These are phyloP conservation scores for Aphidius colemani DNA, from an alignment of 2,888 invertebrate species.

Conservation along the genomic window DNA sequence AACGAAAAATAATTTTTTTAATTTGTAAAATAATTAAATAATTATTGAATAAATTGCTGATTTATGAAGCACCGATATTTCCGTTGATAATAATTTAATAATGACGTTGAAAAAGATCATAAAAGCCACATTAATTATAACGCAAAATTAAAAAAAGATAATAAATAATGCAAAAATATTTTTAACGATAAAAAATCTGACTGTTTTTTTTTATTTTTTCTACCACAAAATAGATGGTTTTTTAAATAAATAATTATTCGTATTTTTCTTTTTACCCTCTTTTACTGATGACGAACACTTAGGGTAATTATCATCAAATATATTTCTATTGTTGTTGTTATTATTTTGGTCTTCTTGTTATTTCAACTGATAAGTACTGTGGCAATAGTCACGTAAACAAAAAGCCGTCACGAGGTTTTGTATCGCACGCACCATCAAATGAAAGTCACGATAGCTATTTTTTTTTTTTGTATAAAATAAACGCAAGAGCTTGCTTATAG, in stretches of 20 bases:
- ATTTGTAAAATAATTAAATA: constrained; percentile 6
- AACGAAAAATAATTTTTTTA: too few species aligned
- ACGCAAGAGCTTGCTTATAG: too few species aligned
- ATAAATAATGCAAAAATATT: too few species aligned
- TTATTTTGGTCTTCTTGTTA: neutral
- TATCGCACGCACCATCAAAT: constrained; percentile 29
- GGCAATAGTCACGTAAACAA: constrained; percentile 15
- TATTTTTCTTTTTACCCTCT: neutral
- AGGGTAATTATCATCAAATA: constrained; percentile 2
- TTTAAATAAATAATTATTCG: neutral
- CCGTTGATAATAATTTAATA: too few species aligned
- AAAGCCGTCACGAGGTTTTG: constrained; percentile 13
- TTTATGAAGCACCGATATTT: too few species aligned
- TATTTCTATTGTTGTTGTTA: neutral
- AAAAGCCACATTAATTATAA: too few species aligned
- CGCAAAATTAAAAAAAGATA: too few species aligned
- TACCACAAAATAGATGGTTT: neutral
- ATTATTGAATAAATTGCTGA: constrained; percentile 9
- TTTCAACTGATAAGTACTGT: constrained; percentile 13
- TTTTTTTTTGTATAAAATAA: too few species aligned
- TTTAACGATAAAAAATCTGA: too few species aligned
- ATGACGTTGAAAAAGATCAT: too few species aligned
- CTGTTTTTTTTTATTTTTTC: too few species aligned
- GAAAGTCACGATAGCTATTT: too few species aligned
- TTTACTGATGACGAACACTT: neutral